These are phyloP conservation scores for Gasterosteus aculeatus DNA, from an alignment of 2,113 vertebrate genomes.

Conservation along the genomic window DNA sequence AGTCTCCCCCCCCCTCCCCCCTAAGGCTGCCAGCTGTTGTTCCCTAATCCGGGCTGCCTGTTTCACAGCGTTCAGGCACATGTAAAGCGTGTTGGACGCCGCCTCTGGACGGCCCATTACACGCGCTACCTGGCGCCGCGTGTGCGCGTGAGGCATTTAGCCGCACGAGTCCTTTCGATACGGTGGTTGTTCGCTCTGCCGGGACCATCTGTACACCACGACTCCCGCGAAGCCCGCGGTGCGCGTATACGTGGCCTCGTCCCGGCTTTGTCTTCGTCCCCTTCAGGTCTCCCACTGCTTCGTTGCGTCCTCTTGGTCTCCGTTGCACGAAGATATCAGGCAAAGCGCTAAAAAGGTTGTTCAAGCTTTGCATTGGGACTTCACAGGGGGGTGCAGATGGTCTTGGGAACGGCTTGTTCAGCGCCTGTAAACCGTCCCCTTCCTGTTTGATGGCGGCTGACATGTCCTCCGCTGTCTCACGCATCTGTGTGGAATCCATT, in stretches of 20 bases:
- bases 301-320: conserved; percentile 4
- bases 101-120: conserved; percentile 17
- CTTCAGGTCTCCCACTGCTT: conserved; percentile 1
- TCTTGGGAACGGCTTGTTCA: too few relatives aligned
- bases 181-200: neutral
- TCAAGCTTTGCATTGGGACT: too few relatives aligned
- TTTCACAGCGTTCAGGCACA: conserved; percentile 20
- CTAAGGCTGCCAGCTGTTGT: conserved; percentile 33
- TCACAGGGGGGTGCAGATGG: too few relatives aligned
- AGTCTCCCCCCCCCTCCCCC: neutral
- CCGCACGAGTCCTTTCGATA: neutral
- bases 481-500: neutral
- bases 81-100: conserved; percentile 5
- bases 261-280: conserved; percentile 7
- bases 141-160: neutral
- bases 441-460: neutral
- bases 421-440: neutral
- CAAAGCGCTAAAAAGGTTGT: neutral
- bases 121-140: conserved; percentile 14
- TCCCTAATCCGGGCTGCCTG: conserved; percentile 16
- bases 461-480: neutral
- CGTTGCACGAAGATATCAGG: conserved; percentile 27
- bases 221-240: neutral
- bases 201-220: neutral
- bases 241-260: neutral